Evolutionary conservation across 2,797 vertebrate genomes (phyloP), one percentile per base, ranked within the genome.

Genomic region (Microctenopoma lineatum): DNA sequence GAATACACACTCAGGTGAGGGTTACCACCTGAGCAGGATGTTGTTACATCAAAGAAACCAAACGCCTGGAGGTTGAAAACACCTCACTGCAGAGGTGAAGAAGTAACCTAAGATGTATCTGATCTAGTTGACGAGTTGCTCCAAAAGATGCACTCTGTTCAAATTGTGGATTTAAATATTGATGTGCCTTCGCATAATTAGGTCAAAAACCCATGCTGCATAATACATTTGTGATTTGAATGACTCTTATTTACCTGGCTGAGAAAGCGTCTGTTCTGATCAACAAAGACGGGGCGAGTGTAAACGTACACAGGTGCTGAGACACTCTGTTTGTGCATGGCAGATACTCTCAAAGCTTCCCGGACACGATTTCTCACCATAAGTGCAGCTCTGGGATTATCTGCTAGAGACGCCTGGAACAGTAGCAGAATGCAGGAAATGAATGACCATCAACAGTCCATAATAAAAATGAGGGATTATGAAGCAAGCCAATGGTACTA

Each of bases 251-350:
- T 61, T 73, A 96, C 96, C 93, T 90, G 55, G 63, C 87, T 88
- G 70, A 96, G 93, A 75, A 92, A 96, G 39, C 81, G 80, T 9
- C 73, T 81, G 78, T 83, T 79, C 18, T 69, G 36, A 77, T 96
- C 93, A 12, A 89, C 84, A 84, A 95, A 96, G 73, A 95, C 93
- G 6, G 92, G 92, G 4, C 94, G 89, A 4, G 73, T 70, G 64
- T 96, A 96, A 32, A 93, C 91, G 71, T 94, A 96, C 54, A 96
- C 65, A 0, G 95, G 94, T 53, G 92, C 87, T 0, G 93, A 86
- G 14, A 41, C 66, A 3, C 55, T 62, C 39, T 36, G 21, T 14
- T 72, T 75, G 16, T 81, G 80, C 6, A 90, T 51, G 39, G 84
- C 51, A 0, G 95, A 94, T 39, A 93, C 64, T 74, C 96, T 93